Percentiles rank a stretch among this genome's conserved stretches.
phyloP scores from a whole-genome alignment of 2,888 invertebrate species.

The Schizaphis graminum region DNA sequence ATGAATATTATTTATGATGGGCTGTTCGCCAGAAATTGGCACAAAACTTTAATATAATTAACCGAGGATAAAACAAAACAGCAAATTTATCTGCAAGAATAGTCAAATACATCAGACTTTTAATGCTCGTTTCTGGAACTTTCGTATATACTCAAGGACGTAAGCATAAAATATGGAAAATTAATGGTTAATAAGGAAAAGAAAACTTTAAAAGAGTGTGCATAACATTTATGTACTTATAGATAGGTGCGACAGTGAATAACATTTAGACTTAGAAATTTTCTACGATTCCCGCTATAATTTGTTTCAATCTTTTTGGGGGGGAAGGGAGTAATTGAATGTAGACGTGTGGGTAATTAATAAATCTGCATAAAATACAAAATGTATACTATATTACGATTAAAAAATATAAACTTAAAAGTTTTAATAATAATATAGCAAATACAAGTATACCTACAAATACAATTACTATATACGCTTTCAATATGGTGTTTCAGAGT shows the following conservation, averaged over 20 bases:
- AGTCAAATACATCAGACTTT: background rate
- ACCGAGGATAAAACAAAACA: background rate
- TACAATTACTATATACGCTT: background rate
- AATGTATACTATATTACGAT: background rate
- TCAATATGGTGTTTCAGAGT: background rate
- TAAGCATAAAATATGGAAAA: background rate
- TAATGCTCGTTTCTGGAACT: background rate
- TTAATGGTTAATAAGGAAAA: background rate
- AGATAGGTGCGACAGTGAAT: background rate
- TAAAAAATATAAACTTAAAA: background rate
- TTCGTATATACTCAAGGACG: background rate
- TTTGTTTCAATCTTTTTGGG: background rate
- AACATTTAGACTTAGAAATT: background rate
- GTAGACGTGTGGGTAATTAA: background rate
- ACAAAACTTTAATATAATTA: background rate
- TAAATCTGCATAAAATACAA: background rate
- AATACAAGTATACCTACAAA: background rate
- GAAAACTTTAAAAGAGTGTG: background rate
- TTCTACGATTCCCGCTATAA: background rate
- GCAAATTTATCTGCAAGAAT: background rate
- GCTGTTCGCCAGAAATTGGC: background rate
- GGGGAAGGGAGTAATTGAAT: background rate
- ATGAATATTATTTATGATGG: conserved; percentile 2
- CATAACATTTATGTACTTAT: background rate
- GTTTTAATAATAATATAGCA: background rate